phyloP scores from a whole-genome alignment of 2,888 invertebrate species.

The Rhopalosiphum nymphaeae region DNA sequence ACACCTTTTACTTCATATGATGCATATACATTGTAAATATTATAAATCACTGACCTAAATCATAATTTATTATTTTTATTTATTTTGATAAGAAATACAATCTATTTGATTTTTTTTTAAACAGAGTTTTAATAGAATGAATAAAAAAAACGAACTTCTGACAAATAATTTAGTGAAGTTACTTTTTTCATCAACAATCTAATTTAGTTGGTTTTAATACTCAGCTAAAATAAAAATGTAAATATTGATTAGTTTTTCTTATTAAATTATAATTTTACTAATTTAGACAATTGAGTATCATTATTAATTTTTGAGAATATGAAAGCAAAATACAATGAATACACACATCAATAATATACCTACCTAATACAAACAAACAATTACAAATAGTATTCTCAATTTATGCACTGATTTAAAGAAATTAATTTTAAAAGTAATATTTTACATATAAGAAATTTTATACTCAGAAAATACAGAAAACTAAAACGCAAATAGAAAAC shows the following conservation, averaged over 20 bases:
- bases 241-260: not conserved
- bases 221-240: not conserved
- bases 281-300: not conserved
- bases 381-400: not conserved
- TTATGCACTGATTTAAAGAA: not conserved
- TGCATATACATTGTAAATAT: too few species aligned
- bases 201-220: not conserved
- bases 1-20: too few species aligned
- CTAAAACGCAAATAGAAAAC: not conserved
- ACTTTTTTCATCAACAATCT: not conserved
- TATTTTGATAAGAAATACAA: too few species aligned
- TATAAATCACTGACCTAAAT: too few species aligned
- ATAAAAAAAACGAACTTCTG: not conserved
- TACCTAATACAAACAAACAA: not conserved
- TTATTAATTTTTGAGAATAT: not conserved
- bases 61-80: too few species aligned
- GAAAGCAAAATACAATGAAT: not conserved
- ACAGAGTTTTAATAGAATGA: not conserved
- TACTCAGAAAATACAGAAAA: not conserved
- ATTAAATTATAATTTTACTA: not conserved
- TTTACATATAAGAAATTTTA: not conserved
- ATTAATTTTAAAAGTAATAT: not conserved
- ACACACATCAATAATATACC: not conserved
- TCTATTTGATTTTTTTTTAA: not conserved
- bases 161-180: not conserved